Evolutionary conservation across 2,888 invertebrate species (phyloP), one percentile per base, ranked within the genome.

Genomic region (Diplazon laetatorius): DNA sequence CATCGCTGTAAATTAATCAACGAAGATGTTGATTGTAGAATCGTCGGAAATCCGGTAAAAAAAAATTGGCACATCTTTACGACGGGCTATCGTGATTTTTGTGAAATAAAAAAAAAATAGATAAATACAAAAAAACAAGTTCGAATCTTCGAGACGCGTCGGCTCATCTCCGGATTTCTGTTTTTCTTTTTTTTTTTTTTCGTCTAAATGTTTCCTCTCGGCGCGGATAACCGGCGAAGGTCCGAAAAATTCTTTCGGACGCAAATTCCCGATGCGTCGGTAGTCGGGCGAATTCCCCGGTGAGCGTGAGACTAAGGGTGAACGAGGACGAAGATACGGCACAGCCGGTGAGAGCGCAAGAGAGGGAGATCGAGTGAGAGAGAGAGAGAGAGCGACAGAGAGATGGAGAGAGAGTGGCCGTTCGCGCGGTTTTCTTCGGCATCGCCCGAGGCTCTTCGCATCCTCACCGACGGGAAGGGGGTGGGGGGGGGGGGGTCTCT

Each of bases 281-380:
- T 30, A 52, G 68, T n/a, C 68, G 55, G 42, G 68, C 68, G 55
- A 55, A 68, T 68, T 55, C 68, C n/a, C 68, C 14, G 68, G 68
- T 55, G 9, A 30, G 55, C 55, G 55, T 55, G 68, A 68, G 68
- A 68, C 55, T 68, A 68, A 68, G 68, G 68, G 52, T 55, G 68
- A 68, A 68, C 16, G 55, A 44, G 37, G 18, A 37, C 30, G 18
- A 25, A 52, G 52, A 30, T 16, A 16, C 18, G 16, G n/a, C 16
- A 22, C 30, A 18, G 14, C 30, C 55, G 14, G 9, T 30, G 16
- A 30, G 25, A n/a, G n/a, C n/a, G n/a, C n/a, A 25, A 55, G 55
- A 55, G 55, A 55, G 30, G 25, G n/a, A n/a, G n/a, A n/a, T n/a
- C n/a, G n/a, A n/a, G n/a, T n/a, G n/a, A n/a, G n/a, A n/a, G n/a